Base-by-base conservation (phyloP, 2,797 vertebrate species). In the Choloepus didactylus region DNA sequence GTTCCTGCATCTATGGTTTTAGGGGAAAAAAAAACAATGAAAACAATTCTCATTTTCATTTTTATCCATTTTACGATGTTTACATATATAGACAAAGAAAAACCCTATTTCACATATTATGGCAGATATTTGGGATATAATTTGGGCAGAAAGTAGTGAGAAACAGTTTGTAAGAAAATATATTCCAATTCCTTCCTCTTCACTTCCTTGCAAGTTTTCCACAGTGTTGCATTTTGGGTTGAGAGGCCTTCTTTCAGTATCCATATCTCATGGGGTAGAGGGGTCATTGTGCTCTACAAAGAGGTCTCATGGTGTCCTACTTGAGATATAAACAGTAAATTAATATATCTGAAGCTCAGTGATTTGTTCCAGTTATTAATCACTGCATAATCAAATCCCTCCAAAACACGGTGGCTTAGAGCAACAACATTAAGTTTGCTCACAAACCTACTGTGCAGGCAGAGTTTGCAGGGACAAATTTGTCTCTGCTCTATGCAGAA, bases 381-480 rank as follows among this genome's bases (percentile, higher is more conserved):
- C 87, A 56, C 25, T 89, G 44, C 19, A 23, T 83, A 91, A 86
- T 70, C 35, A 35, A 62, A 69, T 51, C 70, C 73, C 15, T 91
- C 9, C 21, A 60, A 91, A 51, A 91, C 5, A 1, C 5, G 54
- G n/a, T 90, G 38, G 27, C 21, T 85, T 77, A 73, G 86, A 87
- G 75, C 11, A 89, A 49, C 11, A 89, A 49, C 59, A 87, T 84
- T 96, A 79, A 69, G 41, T 89, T 87, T 87, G 59, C 46, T 89
- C 38, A 93, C 29, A 91, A 60, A 94, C 89, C 70, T 80, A 19
- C 25, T 60, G 56, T 64, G 31, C 69, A 77, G 44, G 23, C 14
- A 73, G 44, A 18, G 18, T 35, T 88, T 73, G 51, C 59, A 93
- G 27, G 25, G 51, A 75, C 15, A 87, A 49, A 12, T 73, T 29